phyloP scores from a whole-genome alignment of 2,888 invertebrate genomes.

The Lapara coniferarum region DNA sequence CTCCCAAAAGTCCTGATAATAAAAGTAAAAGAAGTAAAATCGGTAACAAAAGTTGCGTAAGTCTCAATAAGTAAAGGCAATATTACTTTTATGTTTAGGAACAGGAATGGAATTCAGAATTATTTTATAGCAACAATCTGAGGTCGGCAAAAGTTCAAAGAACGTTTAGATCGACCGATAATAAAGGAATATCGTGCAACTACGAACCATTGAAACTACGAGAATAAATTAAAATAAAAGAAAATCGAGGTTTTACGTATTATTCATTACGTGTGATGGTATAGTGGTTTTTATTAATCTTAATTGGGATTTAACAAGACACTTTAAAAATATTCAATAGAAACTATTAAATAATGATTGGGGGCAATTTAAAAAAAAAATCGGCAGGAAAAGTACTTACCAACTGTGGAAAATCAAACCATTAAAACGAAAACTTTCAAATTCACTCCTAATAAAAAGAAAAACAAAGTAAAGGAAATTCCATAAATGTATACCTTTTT shows the following conservation, averaged over 20 bases:
- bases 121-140: slow-evolving; percentile 46
- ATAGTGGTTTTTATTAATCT: slow-evolving; percentile 16
- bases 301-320: slow-evolving; percentile 13
- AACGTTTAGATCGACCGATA: slow-evolving; percentile 69
- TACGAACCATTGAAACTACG: slow-evolving; percentile 29
- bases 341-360: too few relatives aligned
- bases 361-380: too few relatives aligned
- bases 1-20: neutral
- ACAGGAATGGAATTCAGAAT: slow-evolving; percentile 46
- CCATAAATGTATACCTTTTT: too few relatives aligned
- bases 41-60: slow-evolving; percentile 5
- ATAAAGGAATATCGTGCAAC: slow-evolving; percentile 48
- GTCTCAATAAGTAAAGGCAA: slow-evolving; percentile 11
- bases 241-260: slow-evolving; percentile 1
- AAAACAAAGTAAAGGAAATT: neutral
- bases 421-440: neutral
- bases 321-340: neutral
- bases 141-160: slow-evolving; percentile 61
- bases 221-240: slow-evolving; percentile 21
- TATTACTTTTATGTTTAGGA: slow-evolving; percentile 39
- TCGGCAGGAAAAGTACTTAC: neutral
- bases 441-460: neutral
- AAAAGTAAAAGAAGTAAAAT: slow-evolving; percentile 4
- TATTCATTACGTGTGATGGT: slow-evolving; percentile 18
- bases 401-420: too few relatives aligned